These are phyloP conservation scores for Drosophila koepferae DNA, from an alignment of 2,888 invertebrate species.

Conservation along the genomic window DNA sequence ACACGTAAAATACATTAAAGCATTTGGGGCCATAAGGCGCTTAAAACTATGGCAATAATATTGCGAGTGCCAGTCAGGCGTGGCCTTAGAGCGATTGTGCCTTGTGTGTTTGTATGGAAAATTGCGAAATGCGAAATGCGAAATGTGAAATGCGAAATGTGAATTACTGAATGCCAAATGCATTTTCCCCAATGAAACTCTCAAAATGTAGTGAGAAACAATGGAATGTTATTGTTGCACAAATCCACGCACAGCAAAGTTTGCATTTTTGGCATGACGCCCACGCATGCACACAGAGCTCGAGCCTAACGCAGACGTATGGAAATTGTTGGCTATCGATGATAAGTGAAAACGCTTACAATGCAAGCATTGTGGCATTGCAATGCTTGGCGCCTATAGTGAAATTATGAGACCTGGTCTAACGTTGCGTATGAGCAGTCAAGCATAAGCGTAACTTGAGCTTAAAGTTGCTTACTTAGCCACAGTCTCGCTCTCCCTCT, in stretches of 20 bases:
- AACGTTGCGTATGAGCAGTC: constrained; percentile 55
- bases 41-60: constrained; percentile 25
- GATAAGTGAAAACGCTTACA: constrained; percentile 56
- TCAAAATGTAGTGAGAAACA: constrained; percentile 21
- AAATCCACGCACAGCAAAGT: constrained; percentile 17
- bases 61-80: constrained; percentile 5
- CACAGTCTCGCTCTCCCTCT: background rate
- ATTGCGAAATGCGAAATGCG: background rate
- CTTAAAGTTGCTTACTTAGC: constrained; percentile 37
- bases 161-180: constrained; percentile 9
- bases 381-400: constrained; percentile 31
- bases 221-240: constrained; percentile 34
- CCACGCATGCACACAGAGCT: background rate
- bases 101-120: background rate
- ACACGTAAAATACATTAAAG: constrained; percentile 11
- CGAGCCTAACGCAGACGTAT: background rate
- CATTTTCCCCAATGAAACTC: constrained; percentile 19
- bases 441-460: constrained; percentile 52
- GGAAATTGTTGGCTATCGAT: constrained; percentile 39
- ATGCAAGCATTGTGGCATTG: constrained; percentile 40
- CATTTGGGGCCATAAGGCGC: constrained; percentile 14
- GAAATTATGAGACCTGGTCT: constrained; percentile 45
- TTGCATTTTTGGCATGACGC: constrained; percentile 12
- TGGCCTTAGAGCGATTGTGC: background rate
- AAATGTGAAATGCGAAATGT: constrained; percentile 2